Evolutionary conservation across 1,140 invertebrate species (phyloP), one percentile per base, ranked within the genome.

Genomic region (Aleiodes sp.): DNA sequence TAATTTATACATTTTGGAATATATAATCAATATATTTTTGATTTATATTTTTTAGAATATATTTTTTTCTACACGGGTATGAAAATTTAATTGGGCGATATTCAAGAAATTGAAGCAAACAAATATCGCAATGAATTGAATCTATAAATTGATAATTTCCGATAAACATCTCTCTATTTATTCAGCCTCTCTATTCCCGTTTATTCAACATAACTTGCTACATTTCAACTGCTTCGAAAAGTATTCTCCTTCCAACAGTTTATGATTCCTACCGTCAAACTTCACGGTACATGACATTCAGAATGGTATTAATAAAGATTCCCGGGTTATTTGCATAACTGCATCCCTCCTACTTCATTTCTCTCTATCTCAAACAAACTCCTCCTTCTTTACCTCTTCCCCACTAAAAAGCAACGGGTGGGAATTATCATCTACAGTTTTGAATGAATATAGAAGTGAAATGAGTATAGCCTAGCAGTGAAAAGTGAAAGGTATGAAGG

Each of bases 291-390:
- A 69, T 43, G 65, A 57, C 73, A 63, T 69, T 76, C 72, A 70
- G 69, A 60, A 70, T 72, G 72, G 59, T 73, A 76, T 76, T 76
- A 74, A 80, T 78, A 78, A 80, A 78, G 71, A 75, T 78, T 74
- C 71, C 31, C 56, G 26, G 43, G 46, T n/a, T 70, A 75, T 76
- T 79, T 76, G 75, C 74, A 78, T 78, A 77, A 76, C 73, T 68
- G 76, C 72, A 56, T 75, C 65, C 68, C 52, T 73, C 3, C 2
- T 1, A 24, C 24, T 26, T 65, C 37, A 21, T 24, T n/a, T 8
- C 6, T 26, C 46, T 52, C 16, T 2, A 75, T 72, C 66, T 65
- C 61, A 63, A 62, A 65, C 57, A 73, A 76, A 74, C 72, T 73
- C 73, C 69, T 63, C 61, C 33, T 63, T 63, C n/a, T n/a, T n/a